Evolutionary conservation across 2,113 vertebrate genomes (phyloP), one percentile per base, ranked within the genome.

Genomic region (Trichechus manatus): DNA sequence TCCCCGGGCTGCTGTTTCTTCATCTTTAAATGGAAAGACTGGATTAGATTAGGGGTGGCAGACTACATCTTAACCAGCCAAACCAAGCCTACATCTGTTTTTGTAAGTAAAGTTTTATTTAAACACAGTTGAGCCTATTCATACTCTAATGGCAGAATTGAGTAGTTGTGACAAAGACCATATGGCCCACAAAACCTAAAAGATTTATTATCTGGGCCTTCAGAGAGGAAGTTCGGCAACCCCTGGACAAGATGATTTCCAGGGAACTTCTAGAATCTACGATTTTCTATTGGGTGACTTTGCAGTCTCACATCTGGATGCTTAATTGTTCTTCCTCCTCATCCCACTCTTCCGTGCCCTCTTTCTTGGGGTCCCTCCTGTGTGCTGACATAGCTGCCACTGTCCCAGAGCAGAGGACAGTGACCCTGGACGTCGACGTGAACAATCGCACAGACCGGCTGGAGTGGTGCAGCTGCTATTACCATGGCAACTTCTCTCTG

Each of bases 401-500:
- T 0, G 99, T 99, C 86, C 99, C 99, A 0, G 99, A 99, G 93
- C 99, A 99, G 97, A 99, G 99, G 97, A 99, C 99, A 0, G 99
- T 99, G 97, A 99, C 99, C 0, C 98, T 99, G 74, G 99, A 99
- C 0, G 99, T 99, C 89, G 99, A 99, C 3, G 99, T 99, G 29
- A 99, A 99, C 98, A 99, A 99, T 98, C 99, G 99, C 97, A 99
- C 99, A 0, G 99, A 99, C 98, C 99, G 99, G 0, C 98, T 99
- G 0, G 99, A 99, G 86, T 99, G 99, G 99, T 99, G 99, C 98
- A 99, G 99, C 97, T 99, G 99, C 61, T 99, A 99, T 85, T 99
- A 99, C 98, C 99, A 99, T 0, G 99, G 99, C 90, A 99, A 99
- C 97, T 99, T 99, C 98, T 99, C 99, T n/a, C 98, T 99, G 42